Base-by-base conservation (phyloP, 2,888 invertebrate species). In the Chirona hameri region DNA sequence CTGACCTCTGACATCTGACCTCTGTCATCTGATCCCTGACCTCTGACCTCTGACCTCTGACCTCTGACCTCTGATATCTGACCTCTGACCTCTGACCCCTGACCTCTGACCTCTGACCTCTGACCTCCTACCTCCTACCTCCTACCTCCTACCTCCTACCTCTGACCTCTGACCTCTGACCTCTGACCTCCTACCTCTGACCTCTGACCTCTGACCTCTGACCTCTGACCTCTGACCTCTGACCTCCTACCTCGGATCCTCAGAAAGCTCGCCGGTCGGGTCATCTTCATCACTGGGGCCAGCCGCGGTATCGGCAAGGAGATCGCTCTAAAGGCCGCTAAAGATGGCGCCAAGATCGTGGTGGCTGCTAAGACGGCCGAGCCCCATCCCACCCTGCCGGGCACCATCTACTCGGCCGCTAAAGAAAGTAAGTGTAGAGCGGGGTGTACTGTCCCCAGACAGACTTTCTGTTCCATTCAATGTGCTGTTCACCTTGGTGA, bases 291-390 rank as follows among this genome's bases (percentile, higher is more conserved):
- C 85, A 97, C 98, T 52, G 99, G 99, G 79, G 98, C 96, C 27
- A 97, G 97, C 82, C 91, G 99, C 86, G 99, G 99, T 52, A 99
- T 99, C 87, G 99, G 99, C 0, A 95, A 97, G 89, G 94, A 94
- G 27, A 98, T 99, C 86, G 98, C 97, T 9, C 87, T 98, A 83
- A 98, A 96, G 89, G 94, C 94, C 3, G 97, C 98, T 0, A 92
- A 91, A 88, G 96, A 97, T 91, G 97, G 97, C 52, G 97, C 96
- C 0, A 97, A 97, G 88, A 91, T 97, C 86, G 93, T 96, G 24
- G 91, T 97, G 85, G 97, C 96, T 82, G 97, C 97, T 10, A 97
- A 97, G 90, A 97, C 97, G 46, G 94, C 94, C 0, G 92, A 94
- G 85, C 92, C 95, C 0, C 95, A 97, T 90, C 95, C 96, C 0